Percentiles rank a stretch among this genome's conserved stretches.
Evolutionary conservation across 2,797 vertebrate species (phyloP).

Genomic region (Gymnopithys bicolor): DNA sequence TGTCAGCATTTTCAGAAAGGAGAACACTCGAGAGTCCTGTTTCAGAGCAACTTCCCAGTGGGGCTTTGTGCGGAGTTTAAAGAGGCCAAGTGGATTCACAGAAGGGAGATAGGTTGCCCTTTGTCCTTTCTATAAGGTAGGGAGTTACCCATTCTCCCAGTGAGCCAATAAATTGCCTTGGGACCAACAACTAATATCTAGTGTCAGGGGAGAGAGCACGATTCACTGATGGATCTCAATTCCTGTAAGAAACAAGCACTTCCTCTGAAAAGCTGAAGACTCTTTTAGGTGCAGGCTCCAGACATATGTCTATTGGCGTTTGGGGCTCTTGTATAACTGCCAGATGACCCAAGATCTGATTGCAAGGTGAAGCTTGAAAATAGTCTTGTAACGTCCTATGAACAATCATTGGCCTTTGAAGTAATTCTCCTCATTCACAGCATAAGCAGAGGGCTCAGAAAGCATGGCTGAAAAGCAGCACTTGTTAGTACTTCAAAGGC

Average conservation of each 20-base stretch:
- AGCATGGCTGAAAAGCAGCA: neutral
- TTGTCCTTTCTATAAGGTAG: neutral
- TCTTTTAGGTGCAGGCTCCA: neutral
- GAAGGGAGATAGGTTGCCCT: neutral
- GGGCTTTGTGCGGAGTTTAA: neutral
- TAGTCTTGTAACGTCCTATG: neutral
- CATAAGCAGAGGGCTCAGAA: neutral
- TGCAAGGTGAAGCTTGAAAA: neutral
- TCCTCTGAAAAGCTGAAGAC: neutral
- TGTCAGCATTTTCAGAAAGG: constrained; percentile 40
- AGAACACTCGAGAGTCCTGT: neutral
- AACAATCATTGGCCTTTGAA: neutral
- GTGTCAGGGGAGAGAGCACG: fast-evolving
- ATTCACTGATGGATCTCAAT: neutral
- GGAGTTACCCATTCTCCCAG: neutral
- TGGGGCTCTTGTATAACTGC: neutral
- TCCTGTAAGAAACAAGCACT: neutral
- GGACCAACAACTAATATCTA: neutral
- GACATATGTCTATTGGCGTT: neutral
- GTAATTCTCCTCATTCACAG: neutral
- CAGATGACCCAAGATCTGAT: neutral
- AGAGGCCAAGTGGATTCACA: neutral
- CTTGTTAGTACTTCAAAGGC: neutral
- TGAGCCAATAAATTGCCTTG: neutral
- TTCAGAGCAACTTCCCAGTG: neutral